These are phyloP conservation scores for Tillus elongatus DNA, from an alignment of 2,888 invertebrate genomes.

Conservation along the genomic window DNA sequence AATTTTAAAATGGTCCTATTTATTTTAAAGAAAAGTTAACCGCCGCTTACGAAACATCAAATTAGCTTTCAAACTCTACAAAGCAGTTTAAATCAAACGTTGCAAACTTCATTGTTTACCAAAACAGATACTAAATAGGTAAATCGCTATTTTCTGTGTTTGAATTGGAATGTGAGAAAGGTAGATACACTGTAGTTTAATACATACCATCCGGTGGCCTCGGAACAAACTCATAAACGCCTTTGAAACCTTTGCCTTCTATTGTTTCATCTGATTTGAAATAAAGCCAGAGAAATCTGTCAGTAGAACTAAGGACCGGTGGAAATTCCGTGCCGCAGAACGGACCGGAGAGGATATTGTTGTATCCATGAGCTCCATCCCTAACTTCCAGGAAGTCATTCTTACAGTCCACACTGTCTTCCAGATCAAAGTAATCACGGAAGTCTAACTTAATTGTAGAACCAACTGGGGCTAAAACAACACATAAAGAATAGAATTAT, in stretches of 20 bases:
- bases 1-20: no score
- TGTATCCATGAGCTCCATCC: conserved; percentile 73
- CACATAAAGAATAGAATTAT: no score
- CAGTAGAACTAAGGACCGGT: conserved; percentile 61
- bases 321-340: conserved; percentile 68
- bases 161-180: no score
- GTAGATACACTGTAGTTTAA: no score
- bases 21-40: no score
- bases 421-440: conserved; percentile 68
- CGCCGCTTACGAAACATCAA: no score
- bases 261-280: conserved; percentile 76
- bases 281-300: conserved; percentile 66
- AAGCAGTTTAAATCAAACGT: no score
- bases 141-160: no score
- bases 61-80: no score
- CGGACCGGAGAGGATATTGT: conserved; percentile 48
- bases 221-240: conserved; percentile 60
- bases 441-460: conserved; percentile 68
- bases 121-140: no score
- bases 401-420: conserved; percentile 57
- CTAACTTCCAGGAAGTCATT: conserved; percentile 76
- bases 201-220: conserved; percentile 52
- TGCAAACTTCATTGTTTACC: no score
- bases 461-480: conserved; percentile 48
- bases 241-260: conserved; percentile 69